Conservation (phyloP, 2,888 invertebrate genomes). For the Xestia rhomboidea region DNA sequence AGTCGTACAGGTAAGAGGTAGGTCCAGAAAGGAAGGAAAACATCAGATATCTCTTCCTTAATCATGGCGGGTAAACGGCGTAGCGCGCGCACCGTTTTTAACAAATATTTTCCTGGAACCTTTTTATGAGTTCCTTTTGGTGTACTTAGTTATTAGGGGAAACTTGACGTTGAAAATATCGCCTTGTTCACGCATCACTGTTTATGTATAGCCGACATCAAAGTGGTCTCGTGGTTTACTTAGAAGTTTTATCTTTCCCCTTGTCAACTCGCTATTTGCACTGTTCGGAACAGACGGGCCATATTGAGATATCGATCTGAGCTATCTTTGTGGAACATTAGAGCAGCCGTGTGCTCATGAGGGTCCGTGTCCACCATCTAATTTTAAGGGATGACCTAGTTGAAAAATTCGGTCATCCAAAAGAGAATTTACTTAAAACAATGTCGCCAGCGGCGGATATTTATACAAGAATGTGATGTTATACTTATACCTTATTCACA, state of each 20-base stretch:
- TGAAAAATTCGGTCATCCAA: slow-evolving; percentile 83
- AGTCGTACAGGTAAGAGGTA: slow-evolving; percentile 65
- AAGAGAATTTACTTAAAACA: slow-evolving; percentile 70
- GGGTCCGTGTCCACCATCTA: slow-evolving; percentile 75
- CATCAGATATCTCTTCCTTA: slow-evolving; percentile 80
- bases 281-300: slow-evolving; percentile 71
- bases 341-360: slow-evolving; percentile 76
- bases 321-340: slow-evolving; percentile 81
- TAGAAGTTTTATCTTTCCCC: slow-evolving; percentile 68
- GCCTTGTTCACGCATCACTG: slow-evolving; percentile 68
- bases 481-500: slow-evolving; percentile 33
- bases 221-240: slow-evolving; percentile 65
- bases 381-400: slow-evolving; percentile 86
- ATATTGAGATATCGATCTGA: slow-evolving; percentile 79
- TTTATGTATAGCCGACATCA: slow-evolving; percentile 66
- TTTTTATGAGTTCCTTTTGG: slow-evolving; percentile 76
- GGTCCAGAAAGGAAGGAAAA: slow-evolving; percentile 76
- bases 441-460: slow-evolving; percentile 47
- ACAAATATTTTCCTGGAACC: slow-evolving; percentile 77
- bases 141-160: slow-evolving; percentile 71
- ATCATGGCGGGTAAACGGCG: slow-evolving; percentile 77
- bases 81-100: slow-evolving; percentile 72
- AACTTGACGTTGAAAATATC: slow-evolving; percentile 72
- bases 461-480: slow-evolving; percentile 48
- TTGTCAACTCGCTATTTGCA: slow-evolving; percentile 68